Evolutionary conservation across 2,113 vertebrate species (phyloP).

Genomic region (Chamaetylas fuelleborni): DNA sequence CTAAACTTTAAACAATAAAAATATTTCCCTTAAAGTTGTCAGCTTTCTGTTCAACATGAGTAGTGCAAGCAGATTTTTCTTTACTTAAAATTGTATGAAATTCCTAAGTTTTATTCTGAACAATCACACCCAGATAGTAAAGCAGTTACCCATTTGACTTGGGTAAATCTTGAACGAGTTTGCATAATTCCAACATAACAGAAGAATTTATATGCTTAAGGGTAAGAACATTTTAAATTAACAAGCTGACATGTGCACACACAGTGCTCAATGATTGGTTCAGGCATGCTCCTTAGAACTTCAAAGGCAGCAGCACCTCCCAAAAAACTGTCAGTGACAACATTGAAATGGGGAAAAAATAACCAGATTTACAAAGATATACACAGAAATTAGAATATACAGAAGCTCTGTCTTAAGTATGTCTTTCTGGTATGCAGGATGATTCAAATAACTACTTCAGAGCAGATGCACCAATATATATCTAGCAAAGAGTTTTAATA

Average conservation of each 20-base stretch:
- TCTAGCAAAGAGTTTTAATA: not conserved
- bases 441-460: not conserved
- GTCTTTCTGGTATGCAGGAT: not conserved
- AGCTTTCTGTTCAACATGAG: not conserved
- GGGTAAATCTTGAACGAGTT: not conserved
- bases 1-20: not conserved
- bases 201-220: not conserved
- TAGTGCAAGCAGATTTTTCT: not conserved
- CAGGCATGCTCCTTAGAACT: not conserved
- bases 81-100: not conserved
- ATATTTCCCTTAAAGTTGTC: not conserved
- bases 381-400: not conserved
- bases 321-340: not conserved
- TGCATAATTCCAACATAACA: not conserved
- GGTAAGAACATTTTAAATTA: not conserved
- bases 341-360: not conserved
- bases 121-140: not conserved
- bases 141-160: not conserved
- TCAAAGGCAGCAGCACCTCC: not conserved
- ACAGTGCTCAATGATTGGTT: not conserved
- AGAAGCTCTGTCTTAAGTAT: not conserved
- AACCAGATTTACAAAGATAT: not conserved
- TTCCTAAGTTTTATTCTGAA: not conserved
- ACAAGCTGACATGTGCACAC: not conserved
- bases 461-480: not conserved